Conservation (phyloP, 2,113 vertebrate species). For the Caranx ignobilis region DNA sequence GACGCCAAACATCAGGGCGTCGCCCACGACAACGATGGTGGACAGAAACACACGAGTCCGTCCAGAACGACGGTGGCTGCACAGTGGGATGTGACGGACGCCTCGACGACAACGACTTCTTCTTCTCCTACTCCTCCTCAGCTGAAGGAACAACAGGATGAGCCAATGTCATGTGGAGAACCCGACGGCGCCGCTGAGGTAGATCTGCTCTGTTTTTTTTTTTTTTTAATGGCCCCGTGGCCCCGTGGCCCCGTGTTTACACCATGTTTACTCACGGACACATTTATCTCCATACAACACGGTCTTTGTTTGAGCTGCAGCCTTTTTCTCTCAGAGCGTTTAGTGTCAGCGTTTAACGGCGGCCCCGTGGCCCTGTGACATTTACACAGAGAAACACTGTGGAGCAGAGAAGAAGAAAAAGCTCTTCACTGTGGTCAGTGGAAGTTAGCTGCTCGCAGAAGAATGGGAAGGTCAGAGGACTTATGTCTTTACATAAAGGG, state of each 20-base stretch:
- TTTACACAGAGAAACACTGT: constrained; percentile 28
- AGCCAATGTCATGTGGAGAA: constrained; percentile 45
- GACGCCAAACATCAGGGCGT: constrained; percentile 22
- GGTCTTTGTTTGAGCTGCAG: constrained; percentile 36
- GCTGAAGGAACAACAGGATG: constrained; percentile 27
- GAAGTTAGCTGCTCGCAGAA: constrained; percentile 6
- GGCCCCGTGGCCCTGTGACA: neutral
- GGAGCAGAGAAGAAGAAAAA: neutral
- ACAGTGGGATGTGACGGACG: constrained; percentile 49
- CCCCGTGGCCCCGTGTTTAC: constrained; percentile 19
- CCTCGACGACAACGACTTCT: neutral
- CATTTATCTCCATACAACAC: constrained; percentile 51
- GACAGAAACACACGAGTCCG: constrained; percentile 7
- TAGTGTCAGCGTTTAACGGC: constrained; percentile 32
- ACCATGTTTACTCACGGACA: constrained; percentile 7
- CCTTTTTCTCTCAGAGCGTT: neutral
- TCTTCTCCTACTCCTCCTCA: neutral
- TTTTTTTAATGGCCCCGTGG: neutral
- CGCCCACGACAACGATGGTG: constrained; percentile 9
- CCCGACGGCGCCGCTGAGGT: constrained; percentile 62
- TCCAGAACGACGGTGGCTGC: constrained; percentile 20
- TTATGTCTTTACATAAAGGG: constrained; percentile 44
- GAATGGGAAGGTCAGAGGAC: constrained; percentile 42
- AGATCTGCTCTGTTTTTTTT: constrained; percentile 3
- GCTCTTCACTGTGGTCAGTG: neutral